Evolutionary conservation across 2,797 vertebrate species (phyloP), one percentile per base, ranked within the genome.

Genomic region (Sparidentex hasta): DNA sequence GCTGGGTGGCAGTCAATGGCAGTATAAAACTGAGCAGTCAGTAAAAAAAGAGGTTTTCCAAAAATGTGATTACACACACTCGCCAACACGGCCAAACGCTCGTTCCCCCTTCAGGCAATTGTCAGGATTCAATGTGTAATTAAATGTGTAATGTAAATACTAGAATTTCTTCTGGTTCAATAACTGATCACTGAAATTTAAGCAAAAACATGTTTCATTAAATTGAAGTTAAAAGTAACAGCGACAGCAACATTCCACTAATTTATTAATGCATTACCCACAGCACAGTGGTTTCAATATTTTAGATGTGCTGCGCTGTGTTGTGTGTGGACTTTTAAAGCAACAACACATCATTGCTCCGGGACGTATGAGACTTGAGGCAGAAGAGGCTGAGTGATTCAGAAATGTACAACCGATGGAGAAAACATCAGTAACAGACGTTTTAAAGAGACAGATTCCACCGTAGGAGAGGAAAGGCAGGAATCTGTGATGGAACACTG

Each of bases 261-360:
- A 66, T 66, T 50, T 51, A 74, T 58, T 33, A n/a, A 65, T 44
- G 48, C 46, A 27, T 25, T n/a, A n/a, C 25, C 38, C 54, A 25
- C 51, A 65, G 4, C 54, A 55, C 29, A 44, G 11, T 16, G 11
- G 51, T 33, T 71, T 63, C 12, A 51, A 46, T 80, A 65, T 59
- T 46, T 59, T 7, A 69, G 18, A 61, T 61, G 38, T 67, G 54
- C 20, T 54, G 9, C 63, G 13, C 58, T 79, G 56, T 71, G 43
- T 27, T 47, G 38, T 38, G n/a, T 51, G 13, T 21, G 17, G 18
- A 62, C 16, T 52, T 27, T 69, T 65, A 43, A 63, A 67, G 27
- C 54, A 67, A 48, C 29, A 69, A 66, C 13, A 74, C 21, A 43
- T 21, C 21, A 43, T 21, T 62, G 62, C 79, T 78, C 51, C 9